Percentiles rank a stretch among this genome's conserved stretches.
These are phyloP conservation scores for Dendrocincla fuliginosa DNA, from an alignment of 2,797 vertebrate species.

Conservation along the genomic window DNA sequence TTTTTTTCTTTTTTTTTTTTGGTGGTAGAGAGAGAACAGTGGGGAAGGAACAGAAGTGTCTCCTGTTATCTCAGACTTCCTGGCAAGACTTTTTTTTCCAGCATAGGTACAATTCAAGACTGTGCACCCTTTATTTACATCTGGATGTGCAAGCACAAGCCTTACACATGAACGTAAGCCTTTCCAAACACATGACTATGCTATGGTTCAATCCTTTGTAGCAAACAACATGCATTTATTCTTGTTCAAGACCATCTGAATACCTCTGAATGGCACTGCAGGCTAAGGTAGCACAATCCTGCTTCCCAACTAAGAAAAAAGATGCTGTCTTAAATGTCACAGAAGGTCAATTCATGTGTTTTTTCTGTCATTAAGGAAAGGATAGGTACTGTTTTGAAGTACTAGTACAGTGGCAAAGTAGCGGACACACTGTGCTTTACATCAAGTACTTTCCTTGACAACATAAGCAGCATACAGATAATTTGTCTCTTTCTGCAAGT, in stretches of 20 bases:
- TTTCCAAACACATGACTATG: not conserved
- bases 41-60: not conserved
- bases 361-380: not conserved
- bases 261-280: not conserved
- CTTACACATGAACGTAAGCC: not conserved
- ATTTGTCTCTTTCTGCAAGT: constrained; percentile 7
- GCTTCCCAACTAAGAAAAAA: not conserved
- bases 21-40: not conserved
- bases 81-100: not conserved
- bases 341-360: not conserved
- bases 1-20: not conserved
- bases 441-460: not conserved
- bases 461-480: not conserved
- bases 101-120: not conserved
- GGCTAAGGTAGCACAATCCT: not conserved
- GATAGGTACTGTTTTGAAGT: not conserved
- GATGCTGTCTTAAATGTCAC: not conserved
- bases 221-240: not conserved
- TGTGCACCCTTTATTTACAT: not conserved
- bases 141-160: not conserved
- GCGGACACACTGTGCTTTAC: not conserved
- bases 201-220: not conserved
- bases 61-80: not conserved
- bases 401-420: not conserved
- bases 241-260: not conserved